phyloP scores from a whole-genome alignment of 2,888 invertebrate genomes.

The Amphiduros pacificus region DNA sequence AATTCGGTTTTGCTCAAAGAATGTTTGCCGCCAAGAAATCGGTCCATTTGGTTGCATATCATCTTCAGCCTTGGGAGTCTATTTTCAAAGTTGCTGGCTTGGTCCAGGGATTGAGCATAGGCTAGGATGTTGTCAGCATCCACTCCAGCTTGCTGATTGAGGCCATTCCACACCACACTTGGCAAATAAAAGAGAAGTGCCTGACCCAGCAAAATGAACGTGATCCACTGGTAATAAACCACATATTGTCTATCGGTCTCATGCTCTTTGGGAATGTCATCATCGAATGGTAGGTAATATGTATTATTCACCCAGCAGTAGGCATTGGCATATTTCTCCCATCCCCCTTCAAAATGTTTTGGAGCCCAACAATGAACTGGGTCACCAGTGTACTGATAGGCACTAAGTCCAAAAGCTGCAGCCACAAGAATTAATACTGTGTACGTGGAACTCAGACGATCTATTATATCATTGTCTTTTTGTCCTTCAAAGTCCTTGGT shows the following conservation, averaged over 20 bases:
- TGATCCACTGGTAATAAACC: conserved; percentile 39
- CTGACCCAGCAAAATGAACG: conserved; percentile 42
- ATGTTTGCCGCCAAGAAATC: conserved; percentile 23
- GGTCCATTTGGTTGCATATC: conserved; percentile 22
- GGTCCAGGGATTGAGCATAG: conserved; percentile 14
- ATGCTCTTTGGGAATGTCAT: conserved; percentile 8
- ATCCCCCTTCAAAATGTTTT: no score
- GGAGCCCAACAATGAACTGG: no score
- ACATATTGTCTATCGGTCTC: conserved; percentile 4
- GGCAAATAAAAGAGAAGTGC: conserved; percentile 58
- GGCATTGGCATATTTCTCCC: conserved; percentile 19
- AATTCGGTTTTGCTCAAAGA: no score
- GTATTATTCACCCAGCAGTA: conserved; percentile 28
- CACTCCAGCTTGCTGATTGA: conserved; percentile 37
- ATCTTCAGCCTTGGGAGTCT: conserved; percentile 14
- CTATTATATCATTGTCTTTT: no score
- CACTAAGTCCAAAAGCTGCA: no score
- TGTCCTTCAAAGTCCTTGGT: no score
- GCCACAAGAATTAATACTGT: no score
- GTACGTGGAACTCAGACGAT: no score
- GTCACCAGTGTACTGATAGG: no score
- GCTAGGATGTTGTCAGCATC: conserved; percentile 28
- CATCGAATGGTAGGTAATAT: conserved; percentile 17
- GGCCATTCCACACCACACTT: conserved; percentile 56
- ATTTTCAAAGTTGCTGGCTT: conserved; percentile 6